Base-by-base conservation (phyloP, 2,797 vertebrate genomes). In the Pseudocheirus occidentalis region DNA sequence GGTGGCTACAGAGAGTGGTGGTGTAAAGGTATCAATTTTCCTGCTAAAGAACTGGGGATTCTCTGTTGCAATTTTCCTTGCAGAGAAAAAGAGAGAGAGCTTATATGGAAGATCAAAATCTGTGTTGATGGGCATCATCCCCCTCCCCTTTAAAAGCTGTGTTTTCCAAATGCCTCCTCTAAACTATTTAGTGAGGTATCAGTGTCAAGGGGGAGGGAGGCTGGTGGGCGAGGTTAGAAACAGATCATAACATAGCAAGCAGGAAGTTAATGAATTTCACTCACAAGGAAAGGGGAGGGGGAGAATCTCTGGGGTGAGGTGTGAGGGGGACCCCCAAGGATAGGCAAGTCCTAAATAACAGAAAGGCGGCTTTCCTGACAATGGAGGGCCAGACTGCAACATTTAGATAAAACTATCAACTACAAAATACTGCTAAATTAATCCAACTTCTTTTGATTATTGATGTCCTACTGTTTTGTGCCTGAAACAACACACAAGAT, bases 371-470 rank as follows among this genome's bases (percentile, higher is more conserved):
- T 97, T 96, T 95, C 94, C 90, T 5, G 16, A 96, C 0, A 14
- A 97, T 54, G 5, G 95, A 97, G 96, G 95, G 96, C 96, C 95
- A 96, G 92, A 98, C 97, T 98, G 98, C 92, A 98, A 94, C 97
- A 98, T 98, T 98, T 96, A 98, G 98, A 98, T 98, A 98, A 99
- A 98, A 99, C 98, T 98, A 98, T 98, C 98, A 98, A 97, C 97
- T 94, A 93, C 97, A 98, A 98, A 98, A 98, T 96, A 97, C 96
- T 97, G 97, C 98, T 98, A 98, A 99, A 99, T 99, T 98, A 99
- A 98, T 98, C 98, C 98, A 98, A 96, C 98, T 98, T 98, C 98
- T 98, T 99, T 98, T 98, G 99, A 99, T 99, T 99, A 99, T 99
- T 98, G 98, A 99, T 99, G 98, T 97, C 98, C 99, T 97, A 99